These are phyloP conservation scores for Urosaurus nigricauda DNA, from an alignment of 2,797 vertebrate genomes.

Conservation along the genomic window DNA sequence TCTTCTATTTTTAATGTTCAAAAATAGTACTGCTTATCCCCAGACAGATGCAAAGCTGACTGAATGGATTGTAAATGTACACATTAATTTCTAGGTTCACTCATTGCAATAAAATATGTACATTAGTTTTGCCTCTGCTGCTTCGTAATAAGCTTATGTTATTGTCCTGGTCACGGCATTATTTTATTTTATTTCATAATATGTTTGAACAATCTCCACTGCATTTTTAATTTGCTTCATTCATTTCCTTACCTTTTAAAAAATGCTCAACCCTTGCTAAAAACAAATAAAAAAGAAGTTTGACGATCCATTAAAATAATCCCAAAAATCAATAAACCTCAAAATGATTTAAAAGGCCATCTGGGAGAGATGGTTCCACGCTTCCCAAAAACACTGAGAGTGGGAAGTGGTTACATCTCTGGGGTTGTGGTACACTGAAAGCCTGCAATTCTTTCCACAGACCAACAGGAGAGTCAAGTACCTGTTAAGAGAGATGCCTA, in stretches of 20 bases:
- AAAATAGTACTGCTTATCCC: background rate
- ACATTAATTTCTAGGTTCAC: conserved; percentile 7
- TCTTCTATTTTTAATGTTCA: background rate
- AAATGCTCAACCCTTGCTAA: too few species aligned
- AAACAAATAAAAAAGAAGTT: too few species aligned
- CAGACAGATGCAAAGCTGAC: background rate
- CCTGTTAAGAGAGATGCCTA: background rate
- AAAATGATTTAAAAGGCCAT: too few species aligned
- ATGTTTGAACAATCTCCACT: background rate
- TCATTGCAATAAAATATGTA: background rate
- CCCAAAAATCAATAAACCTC: too few species aligned
- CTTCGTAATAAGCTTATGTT: background rate
- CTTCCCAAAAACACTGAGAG: too few species aligned
- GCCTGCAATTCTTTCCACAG: background rate
- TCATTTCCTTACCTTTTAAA: too few species aligned
- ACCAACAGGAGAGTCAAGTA: background rate
- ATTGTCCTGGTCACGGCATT: background rate
- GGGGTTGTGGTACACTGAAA: background rate
- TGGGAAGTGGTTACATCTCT: too few species aligned
- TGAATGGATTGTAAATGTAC: background rate
- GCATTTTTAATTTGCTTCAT: background rate
- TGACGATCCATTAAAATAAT: too few species aligned
- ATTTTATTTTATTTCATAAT: background rate
- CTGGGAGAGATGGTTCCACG: too few species aligned
- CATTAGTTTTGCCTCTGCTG: background rate